phyloP scores from a whole-genome alignment of 30 jellyfish, hydroid and myxozoan species.

The Euphysa ruthae region DNA sequence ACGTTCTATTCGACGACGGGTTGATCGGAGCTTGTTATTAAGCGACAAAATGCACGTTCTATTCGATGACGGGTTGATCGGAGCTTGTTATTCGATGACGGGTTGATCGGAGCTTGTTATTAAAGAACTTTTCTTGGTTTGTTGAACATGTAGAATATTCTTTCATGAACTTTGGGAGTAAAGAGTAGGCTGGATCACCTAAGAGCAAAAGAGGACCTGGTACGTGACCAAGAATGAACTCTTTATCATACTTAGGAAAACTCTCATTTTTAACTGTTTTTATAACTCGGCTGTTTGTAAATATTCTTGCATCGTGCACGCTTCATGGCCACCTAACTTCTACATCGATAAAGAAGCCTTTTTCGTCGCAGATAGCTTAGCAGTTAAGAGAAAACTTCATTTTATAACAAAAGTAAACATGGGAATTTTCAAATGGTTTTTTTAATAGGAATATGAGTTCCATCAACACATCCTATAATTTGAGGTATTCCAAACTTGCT shows the following conservation, averaged over 20 bases:
- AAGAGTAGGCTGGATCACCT: constrained; percentile 77
- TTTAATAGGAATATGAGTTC: constrained; percentile 56
- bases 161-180: constrained; percentile 42
- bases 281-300: constrained; percentile 28
- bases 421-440: constrained; percentile 71
- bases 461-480: constrained; percentile 68
- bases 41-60: constrained; percentile 31
- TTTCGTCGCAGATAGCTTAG: constrained; percentile 49
- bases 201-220: constrained; percentile 43
- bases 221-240: constrained; percentile 31
- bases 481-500: constrained; percentile 52
- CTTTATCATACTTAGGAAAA: constrained; percentile 22
- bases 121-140: too few species aligned
- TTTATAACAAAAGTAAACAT: constrained; percentile 55
- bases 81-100: constrained; percentile 24
- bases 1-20: too few species aligned
- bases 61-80: too few species aligned
- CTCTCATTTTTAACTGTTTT: constrained; percentile 17
- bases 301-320: constrained; percentile 51
- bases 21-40: too few species aligned
- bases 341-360: constrained; percentile 47
- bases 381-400: constrained; percentile 47
- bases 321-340: constrained; percentile 65
- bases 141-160: too few species aligned
- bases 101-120: too few species aligned